phyloP scores from a whole-genome alignment of 2,888 invertebrate species.

The Drosophila incognita region DNA sequence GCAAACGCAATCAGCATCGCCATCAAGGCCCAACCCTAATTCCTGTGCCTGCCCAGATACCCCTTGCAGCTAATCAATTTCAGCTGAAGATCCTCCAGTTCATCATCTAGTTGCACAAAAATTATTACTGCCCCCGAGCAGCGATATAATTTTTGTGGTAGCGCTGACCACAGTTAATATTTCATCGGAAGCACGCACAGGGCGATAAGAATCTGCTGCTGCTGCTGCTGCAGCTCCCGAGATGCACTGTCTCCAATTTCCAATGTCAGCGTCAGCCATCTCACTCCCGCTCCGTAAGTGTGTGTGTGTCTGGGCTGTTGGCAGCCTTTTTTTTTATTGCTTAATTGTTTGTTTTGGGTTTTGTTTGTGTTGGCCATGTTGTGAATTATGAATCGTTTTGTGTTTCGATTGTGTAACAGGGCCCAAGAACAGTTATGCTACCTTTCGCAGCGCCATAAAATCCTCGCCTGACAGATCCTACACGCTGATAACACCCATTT shows the following conservation, averaged over 20 bases:
- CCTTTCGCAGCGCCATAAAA: slow-evolving; percentile 69
- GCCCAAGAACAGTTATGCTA: slow-evolving; percentile 71
- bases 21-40: background rate
- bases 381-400: slow-evolving; percentile 68
- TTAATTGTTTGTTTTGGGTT: slow-evolving; percentile 72
- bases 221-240: slow-evolving; percentile 55
- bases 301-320: background rate
- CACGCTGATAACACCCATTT: slow-evolving; percentile 67
- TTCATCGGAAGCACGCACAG: slow-evolving; percentile 75
- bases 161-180: slow-evolving; percentile 30
- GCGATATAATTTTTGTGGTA: slow-evolving; percentile 23
- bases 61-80: slow-evolving; percentile 1
- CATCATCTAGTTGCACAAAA: slow-evolving; percentile 31
- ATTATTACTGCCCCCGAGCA: slow-evolving; percentile 36
- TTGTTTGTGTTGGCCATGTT: slow-evolving; percentile 31
- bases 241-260: slow-evolving; percentile 64
- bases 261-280: slow-evolving; percentile 23
- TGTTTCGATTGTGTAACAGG: slow-evolving; percentile 74
- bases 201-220: slow-evolving; percentile 52
- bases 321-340: slow-evolving; percentile 70
- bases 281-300: slow-evolving; percentile 12
- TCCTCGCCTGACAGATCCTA: slow-evolving; percentile 62
- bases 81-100: slow-evolving; percentile 23
- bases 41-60: background rate
- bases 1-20: background rate